Evolutionary conservation across 2,113 vertebrate genomes (phyloP).

Genomic region (Caranx melampygus): DNA sequence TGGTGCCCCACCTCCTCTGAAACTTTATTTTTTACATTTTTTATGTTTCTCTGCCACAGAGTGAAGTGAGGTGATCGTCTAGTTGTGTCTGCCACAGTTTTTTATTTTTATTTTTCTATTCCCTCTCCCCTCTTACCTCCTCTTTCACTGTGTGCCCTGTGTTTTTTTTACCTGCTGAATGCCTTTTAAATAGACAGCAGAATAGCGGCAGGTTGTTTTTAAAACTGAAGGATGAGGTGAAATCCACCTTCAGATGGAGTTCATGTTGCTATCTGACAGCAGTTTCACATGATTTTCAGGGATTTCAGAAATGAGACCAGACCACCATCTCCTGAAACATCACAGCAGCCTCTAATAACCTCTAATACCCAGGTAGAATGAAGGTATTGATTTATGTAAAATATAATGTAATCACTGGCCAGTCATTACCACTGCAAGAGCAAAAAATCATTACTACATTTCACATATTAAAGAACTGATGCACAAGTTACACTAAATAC

Average conservation of each 20-base stretch:
- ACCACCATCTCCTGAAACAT: neutral
- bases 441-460: neutral
- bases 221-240: constrained; percentile 12
- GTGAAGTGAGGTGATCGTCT: constrained; percentile 64
- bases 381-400: neutral
- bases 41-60: constrained; percentile 64
- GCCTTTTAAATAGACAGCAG: constrained; percentile 61
- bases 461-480: neutral
- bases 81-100: constrained; percentile 70
- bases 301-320: constrained; percentile 28
- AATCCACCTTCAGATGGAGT: constrained; percentile 23
- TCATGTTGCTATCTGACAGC: neutral
- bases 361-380: neutral
- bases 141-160: constrained; percentile 65
- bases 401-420: neutral
- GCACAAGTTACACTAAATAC: neutral
- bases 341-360: too few relatives aligned
- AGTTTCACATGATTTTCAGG: constrained; percentile 33
- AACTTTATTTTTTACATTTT: constrained; percentile 47
- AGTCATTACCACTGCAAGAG: neutral
- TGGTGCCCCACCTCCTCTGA: constrained; percentile 45
- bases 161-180: constrained; percentile 61
- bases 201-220: constrained; percentile 35
- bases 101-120: constrained; percentile 72
- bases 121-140: constrained; percentile 20